Evolutionary conservation across 1,140 invertebrate species (phyloP).

Genomic region (Brachionus asplanchnoidis): DNA sequence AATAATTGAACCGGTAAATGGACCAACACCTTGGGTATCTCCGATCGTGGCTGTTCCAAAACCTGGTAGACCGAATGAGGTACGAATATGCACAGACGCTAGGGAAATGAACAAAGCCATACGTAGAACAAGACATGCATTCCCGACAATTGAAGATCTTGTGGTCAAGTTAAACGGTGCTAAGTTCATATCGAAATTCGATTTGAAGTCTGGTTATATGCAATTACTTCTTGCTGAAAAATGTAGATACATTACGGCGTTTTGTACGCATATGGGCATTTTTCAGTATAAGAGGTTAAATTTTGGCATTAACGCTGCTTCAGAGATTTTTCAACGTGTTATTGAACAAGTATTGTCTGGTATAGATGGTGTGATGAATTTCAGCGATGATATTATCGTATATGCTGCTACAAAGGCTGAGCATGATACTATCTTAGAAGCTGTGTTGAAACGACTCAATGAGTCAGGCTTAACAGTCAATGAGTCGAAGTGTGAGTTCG

Average conservation of each 20-base stretch:
- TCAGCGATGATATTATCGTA: too few relatives aligned
- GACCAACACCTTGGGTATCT: constrained; percentile 48
- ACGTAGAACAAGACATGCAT: too few relatives aligned
- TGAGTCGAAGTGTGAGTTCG: too few relatives aligned
- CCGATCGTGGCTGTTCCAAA: constrained; percentile 48
- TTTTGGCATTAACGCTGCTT: not conserved
- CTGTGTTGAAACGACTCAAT: too few relatives aligned
- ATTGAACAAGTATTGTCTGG: not conserved
- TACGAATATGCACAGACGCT: not conserved
- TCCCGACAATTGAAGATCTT: too few relatives aligned
- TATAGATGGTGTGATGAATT: not conserved
- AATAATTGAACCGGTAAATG: constrained; percentile 46
- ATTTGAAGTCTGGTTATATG: not conserved
- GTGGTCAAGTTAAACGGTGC: not conserved
- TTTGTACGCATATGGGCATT: not conserved
- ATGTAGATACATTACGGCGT: not conserved
- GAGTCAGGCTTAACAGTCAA: too few relatives aligned
- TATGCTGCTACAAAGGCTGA: too few relatives aligned
- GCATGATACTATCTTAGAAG: too few relatives aligned
- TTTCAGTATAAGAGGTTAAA: not conserved
- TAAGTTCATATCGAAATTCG: not conserved
- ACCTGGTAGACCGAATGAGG: constrained; percentile 41
- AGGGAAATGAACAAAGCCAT: not conserved
- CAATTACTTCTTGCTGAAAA: not conserved
- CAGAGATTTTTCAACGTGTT: not conserved